Evolutionary conservation across 2,797 vertebrate species (phyloP), one percentile per base, ranked within the genome.

Genomic region (Crax fasciolata): DNA sequence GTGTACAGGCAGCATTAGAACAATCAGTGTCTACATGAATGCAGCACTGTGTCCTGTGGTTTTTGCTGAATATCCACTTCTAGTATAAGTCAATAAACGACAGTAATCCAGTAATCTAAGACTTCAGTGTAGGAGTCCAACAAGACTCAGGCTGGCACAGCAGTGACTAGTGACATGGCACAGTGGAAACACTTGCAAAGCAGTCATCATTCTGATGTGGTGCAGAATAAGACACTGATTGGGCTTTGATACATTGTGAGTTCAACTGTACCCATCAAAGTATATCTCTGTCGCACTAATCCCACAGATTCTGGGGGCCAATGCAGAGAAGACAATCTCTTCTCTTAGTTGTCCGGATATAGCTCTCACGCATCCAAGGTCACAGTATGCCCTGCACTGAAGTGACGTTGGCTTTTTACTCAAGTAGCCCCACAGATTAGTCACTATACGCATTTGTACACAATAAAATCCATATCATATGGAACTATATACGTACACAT

Each of bases 1-100:
- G 13, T 71, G 61, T 80, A 78, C 46, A 84, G 71, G 85, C 51
- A 92, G 55, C 59, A 89, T 92, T 73, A 91, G 91, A 96, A 94
- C 84, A 96, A 86, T 48, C 84, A 87, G 72, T 66, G 30, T 54
- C 55, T 82, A 66, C 70, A 55, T 44, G 43, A 91, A 89, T 38
- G 68, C 16, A 67, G 44, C 62, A 84, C 32, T 93, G 90, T 48
- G 61, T 82, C 87, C 87, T 46, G 78, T 32, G 85, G 7, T 13
- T 93, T 96, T 84, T 93, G 61, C 78, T 84, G 89, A 89, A 93
- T 86, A 87, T 66, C 84, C 48, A 35, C 30, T 32, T 24, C n/a
- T 55, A 39, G 38, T 59, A 70, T 24, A 75, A 16, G 51, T 51
- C 61, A 80, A 93, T 94, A 52, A 67, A 67, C 52, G 96, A 82